Evolutionary conservation across 2,797 vertebrate species (phyloP).

Genomic region (Anas bernieri): DNA sequence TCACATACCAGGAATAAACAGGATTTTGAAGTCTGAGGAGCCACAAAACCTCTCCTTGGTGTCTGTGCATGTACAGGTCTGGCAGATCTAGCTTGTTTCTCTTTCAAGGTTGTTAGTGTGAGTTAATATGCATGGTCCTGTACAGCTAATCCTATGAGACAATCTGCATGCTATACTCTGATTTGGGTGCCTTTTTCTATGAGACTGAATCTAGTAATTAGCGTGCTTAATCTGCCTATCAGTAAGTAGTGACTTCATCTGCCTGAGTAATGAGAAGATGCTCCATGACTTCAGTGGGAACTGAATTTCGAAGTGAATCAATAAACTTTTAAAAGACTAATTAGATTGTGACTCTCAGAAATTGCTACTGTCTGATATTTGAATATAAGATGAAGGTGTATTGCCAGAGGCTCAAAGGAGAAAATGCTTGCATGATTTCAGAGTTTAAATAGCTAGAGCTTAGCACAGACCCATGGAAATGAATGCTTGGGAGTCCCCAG

Average conservation of each 20-base stretch:
- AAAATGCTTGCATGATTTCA: background rate
- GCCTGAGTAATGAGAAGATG: background rate
- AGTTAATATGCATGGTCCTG: background rate
- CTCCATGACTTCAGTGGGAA: background rate
- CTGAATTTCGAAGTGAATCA: background rate
- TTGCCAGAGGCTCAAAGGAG: background rate
- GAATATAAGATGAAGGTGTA: background rate
- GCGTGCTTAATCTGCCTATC: background rate
- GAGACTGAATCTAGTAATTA: background rate
- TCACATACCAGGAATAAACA: background rate
- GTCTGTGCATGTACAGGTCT: fast-evolving
- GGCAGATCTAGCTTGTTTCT: background rate
- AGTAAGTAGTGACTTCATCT: background rate
- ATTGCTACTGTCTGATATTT: background rate
- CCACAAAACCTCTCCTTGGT: background rate
- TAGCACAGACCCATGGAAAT: background rate
- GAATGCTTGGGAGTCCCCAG: fast-evolving
- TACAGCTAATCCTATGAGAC: background rate
- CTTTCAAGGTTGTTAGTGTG: background rate
- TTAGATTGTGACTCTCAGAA: background rate
- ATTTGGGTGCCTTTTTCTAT: background rate
- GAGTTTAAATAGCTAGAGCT: background rate
- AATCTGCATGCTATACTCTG: background rate
- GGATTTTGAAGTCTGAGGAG: background rate
- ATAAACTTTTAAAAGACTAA: background rate